phyloP scores from a whole-genome alignment of 2,888 invertebrate genomes.

The Apamea monoglypha region DNA sequence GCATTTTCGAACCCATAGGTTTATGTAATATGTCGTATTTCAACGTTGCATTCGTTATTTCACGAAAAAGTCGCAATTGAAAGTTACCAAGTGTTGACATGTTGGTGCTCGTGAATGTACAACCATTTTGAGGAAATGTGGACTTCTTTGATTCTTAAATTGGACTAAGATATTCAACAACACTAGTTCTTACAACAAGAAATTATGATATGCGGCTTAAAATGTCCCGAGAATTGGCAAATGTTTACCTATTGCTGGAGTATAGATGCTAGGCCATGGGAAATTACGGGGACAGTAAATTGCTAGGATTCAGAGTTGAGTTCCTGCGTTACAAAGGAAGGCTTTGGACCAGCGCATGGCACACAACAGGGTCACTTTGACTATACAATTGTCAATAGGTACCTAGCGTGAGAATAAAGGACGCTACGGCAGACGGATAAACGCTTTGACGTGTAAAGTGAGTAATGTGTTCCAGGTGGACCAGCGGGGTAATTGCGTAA shows the following conservation, averaged over 20 bases:
- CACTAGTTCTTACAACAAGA: neutral
- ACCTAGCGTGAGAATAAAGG: too few species aligned
- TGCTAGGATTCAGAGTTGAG: constrained; percentile 14
- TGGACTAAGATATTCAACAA: neutral
- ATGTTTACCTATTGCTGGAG: too few species aligned
- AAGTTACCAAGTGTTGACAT: too few species aligned
- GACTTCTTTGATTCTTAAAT: neutral
- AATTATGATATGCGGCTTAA: neutral
- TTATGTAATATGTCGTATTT: too few species aligned
- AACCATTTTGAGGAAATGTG: too few species aligned
- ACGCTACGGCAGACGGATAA: neutral
- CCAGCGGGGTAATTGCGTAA: too few species aligned
- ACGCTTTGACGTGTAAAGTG: neutral
- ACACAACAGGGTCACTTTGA: neutral
- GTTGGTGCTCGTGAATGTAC: too few species aligned
- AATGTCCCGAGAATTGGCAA: neutral
- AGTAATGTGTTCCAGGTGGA: neutral
- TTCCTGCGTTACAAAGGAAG: constrained; percentile 25
- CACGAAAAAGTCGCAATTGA: too few species aligned
- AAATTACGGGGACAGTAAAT: constrained; percentile 5
- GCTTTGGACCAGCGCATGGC: neutral
- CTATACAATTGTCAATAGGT: neutral
- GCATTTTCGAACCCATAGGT: too few species aligned
- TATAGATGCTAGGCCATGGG: neutral
- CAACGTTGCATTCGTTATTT: too few species aligned